Base-by-base conservation (phyloP, 2,797 vertebrate species). In the Ataeniobius toweri region DNA sequence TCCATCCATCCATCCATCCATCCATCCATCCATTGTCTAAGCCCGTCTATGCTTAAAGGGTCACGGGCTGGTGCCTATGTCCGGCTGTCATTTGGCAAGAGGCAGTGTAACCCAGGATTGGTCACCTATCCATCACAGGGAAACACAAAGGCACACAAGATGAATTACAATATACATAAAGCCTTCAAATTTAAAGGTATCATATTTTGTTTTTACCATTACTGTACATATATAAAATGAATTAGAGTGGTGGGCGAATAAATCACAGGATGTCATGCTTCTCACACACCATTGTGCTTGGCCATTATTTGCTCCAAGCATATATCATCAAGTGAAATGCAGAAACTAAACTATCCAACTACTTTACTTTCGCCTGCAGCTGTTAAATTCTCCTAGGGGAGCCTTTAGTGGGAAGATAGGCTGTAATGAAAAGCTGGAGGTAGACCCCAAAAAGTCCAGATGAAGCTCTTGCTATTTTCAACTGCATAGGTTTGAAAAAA, bases 401-500 rank as follows among this genome's bases (percentile, higher is more conserved):
- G 82, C 90, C 76, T 85, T 92, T 91, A 91, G 80, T 76, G 72
- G 80, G 82, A 71, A 41, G 86, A 88, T 83, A 90, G 83, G 84
- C 83, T 84, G 78, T 88, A 92, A 91, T 92, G 85, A 90, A 89
- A 87, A 89, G 81, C 87, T 89, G 86, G 87, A 91, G 89, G 84
- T 86, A 84, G 81, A 83, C 90, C 91, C 86, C 80, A 86, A 88
- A 91, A 89, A 87, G 84, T 86, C 90, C 77, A 82, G 80, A 89
- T 89, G 80, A 89, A 86, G 85, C 87, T 80, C 80, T 90, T 86
- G 83, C 78, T 83, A 84, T 82, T 87, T 87, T 83, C 80, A 76
- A 75, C 88, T 83, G 84, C 86, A 90, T 79, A 80, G 85, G 86
- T 83, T 36, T 91, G 86, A 91, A 91, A 91, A 91, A 91, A 91